phyloP scores from a whole-genome alignment of 2,797 vertebrate species.

The Malacoraja senta region DNA sequence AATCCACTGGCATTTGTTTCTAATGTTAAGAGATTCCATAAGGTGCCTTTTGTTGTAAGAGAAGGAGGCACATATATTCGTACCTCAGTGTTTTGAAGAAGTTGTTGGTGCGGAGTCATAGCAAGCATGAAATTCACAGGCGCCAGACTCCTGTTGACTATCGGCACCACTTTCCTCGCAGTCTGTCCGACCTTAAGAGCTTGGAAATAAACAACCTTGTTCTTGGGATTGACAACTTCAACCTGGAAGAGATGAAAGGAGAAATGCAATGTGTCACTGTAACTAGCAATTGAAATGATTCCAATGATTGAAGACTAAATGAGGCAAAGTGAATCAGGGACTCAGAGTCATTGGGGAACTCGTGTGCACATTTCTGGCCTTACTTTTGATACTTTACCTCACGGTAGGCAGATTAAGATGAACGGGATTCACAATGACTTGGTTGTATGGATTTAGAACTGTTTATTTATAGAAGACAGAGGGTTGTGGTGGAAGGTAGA shows the following conservation, averaged over 20 bases:
- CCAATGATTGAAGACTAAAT: background rate
- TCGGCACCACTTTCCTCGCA: conserved; percentile 58
- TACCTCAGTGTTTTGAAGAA: conserved; percentile 65
- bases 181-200: conserved; percentile 62
- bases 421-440: too few species aligned
- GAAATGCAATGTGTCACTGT: background rate
- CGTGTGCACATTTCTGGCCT: too few species aligned
- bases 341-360: background rate
- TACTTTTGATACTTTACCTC: too few species aligned
- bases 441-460: too few species aligned
- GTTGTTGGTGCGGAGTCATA: conserved; percentile 47
- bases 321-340: background rate
- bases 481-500: too few species aligned
- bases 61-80: background rate
- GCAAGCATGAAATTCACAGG: conserved; percentile 61
- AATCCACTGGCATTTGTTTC: background rate
- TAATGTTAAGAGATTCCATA: background rate
- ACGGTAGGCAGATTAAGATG: too few species aligned
- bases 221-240: conserved; percentile 62
- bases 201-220: conserved; percentile 66
- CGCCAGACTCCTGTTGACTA: conserved; percentile 67
- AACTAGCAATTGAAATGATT: background rate
- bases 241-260: conserved; percentile 53
- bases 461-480: too few species aligned
- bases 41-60: background rate